Evolutionary conservation across 1,140 invertebrate species (phyloP).

Genomic region (Ceratosolen solmsi): DNA sequence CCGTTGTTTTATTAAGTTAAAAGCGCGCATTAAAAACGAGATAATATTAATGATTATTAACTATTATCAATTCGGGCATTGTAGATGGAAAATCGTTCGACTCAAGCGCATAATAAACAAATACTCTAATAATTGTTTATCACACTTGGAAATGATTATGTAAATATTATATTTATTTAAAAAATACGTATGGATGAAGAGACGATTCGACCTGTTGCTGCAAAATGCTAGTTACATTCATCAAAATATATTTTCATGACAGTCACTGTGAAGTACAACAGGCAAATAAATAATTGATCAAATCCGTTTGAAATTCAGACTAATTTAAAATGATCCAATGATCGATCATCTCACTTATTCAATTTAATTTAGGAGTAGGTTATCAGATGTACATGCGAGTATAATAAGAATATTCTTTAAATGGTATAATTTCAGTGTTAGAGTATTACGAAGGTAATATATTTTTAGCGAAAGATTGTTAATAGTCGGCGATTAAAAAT

Average conservation of each 20-base stretch:
- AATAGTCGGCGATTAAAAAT: neutral
- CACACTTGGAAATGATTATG: too few species aligned
- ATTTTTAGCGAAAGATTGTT: neutral
- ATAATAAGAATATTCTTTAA: constrained; percentile 4
- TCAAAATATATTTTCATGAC: constrained; percentile 10
- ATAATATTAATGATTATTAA: too few species aligned
- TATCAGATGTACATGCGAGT: neutral
- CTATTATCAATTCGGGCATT: too few species aligned
- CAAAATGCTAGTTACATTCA: too few species aligned
- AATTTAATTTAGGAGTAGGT: constrained; percentile 13
- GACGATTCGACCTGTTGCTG: too few species aligned
- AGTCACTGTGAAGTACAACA: neutral
- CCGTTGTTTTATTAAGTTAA: too few species aligned
- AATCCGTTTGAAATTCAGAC: neutral
- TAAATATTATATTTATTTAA: too few species aligned
- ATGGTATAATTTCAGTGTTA: neutral
- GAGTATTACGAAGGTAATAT: neutral
- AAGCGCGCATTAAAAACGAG: too few species aligned
- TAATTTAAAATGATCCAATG: neutral
- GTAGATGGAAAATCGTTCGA: too few species aligned
- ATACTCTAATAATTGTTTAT: too few species aligned
- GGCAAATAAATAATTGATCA: neutral
- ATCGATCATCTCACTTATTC: neutral
- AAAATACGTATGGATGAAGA: too few species aligned
- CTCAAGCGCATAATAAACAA: too few species aligned